Base-by-base conservation (phyloP, 2,888 invertebrate genomes). In the Ophion obscuratus region DNA sequence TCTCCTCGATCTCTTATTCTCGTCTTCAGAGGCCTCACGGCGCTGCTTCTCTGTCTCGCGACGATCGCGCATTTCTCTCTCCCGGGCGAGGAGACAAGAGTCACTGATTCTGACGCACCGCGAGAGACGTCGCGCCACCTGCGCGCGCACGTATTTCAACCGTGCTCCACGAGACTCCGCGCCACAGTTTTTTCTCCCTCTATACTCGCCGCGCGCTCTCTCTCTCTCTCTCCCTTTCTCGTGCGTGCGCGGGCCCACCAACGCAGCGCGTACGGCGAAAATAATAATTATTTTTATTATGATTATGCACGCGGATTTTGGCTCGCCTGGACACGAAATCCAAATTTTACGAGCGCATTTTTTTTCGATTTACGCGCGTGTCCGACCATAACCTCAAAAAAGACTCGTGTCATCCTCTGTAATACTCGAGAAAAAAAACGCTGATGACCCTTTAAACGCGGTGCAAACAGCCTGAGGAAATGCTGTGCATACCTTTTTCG, bases 101-200 rank as follows among this genome's bases (percentile, higher is more conserved):
- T 88, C 89, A 90, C 88, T 89, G 90, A 90, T 92, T 92, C 92
- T 93, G 93, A 93, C 92, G 93, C 92, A 93, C 92, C 91, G 90
- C 53, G 53, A 53, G 53, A 81, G 81, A 92, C 90, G 92, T 93
- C 93, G 93, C 93, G 93, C 93, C 93, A 93, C 93, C 92, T 93
- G 93, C 93, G 93, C 92, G 92, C 93, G 93, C 93, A 93, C 84
- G 78, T 80, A 81, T 83, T 87, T 83, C 79, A 78, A 79, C 70
- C 77, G 80, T 82, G 86, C 67, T 83, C 66, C 73, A 77, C 87
- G 78, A 81, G 47, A 83, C 84, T 71, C 73, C 47, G 61, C 62
- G 62, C 64, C 47, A 59, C 61, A 64, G 31, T 76, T 76, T 62
- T 86, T 59, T 79, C 66, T 66, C 67, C 64, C 44, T 31, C 53